Percentiles rank a stretch among this genome's conserved stretches.
Evolutionary conservation across 2,888 invertebrate genomes (phyloP).

Genomic region (Orthonychiurus folsomi): DNA sequence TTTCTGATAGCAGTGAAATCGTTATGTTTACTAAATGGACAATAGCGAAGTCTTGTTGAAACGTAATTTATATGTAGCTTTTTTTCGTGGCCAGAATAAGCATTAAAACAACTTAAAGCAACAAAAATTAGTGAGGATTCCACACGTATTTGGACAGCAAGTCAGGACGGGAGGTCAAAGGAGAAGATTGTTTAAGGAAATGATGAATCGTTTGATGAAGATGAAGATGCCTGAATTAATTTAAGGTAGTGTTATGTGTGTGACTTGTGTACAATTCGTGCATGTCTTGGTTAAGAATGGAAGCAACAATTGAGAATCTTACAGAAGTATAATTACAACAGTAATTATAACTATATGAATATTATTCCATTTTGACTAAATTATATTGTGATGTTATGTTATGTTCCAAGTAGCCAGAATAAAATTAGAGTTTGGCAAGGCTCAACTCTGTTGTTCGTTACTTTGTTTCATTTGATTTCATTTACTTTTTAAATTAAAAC

Average conservation of each 20-base stretch:
- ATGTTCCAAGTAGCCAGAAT: not conserved
- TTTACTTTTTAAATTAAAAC: slow-evolving; percentile 5
- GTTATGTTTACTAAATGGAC: not conserved
- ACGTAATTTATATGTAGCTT: not conserved
- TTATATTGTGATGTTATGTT: not conserved
- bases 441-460: slow-evolving; percentile 1
- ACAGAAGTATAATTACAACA: not conserved
- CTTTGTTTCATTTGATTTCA: not conserved
- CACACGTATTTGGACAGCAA: not conserved
- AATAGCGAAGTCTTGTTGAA: not conserved
- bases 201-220: not conserved
- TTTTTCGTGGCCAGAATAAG: not conserved
- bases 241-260: not conserved
- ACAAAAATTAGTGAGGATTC: not conserved
- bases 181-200: not conserved
- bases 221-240: not conserved
- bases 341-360: not conserved
- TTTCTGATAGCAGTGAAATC: not conserved
- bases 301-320: not conserved
- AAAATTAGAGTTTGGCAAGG: not conserved
- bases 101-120: not conserved
- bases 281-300: not conserved
- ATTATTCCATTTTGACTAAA: not conserved
- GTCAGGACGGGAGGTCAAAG: not conserved
- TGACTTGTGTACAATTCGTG: not conserved